Evolutionary conservation across 1,140 invertebrate species (phyloP), one percentile per base, ranked within the genome.

Genomic region (Drosophila murphyi): DNA sequence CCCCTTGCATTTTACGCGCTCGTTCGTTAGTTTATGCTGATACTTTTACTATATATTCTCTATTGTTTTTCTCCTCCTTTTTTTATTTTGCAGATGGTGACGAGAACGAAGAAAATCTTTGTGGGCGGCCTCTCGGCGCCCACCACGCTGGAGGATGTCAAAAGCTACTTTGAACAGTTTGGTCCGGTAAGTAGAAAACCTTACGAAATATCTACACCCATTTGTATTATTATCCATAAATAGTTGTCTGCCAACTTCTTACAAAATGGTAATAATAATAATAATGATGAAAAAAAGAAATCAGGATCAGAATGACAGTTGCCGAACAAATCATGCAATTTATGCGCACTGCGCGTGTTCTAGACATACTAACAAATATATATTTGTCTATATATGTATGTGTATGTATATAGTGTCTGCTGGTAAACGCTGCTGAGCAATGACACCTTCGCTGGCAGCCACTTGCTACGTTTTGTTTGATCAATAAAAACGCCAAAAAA

Each of bases 31-130:
- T 73, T 67, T 73, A 48, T 60, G 37, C 55, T 71, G 51, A 32
- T 71, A 62, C 47, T 62, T 47, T 37, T 35, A 8, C 45, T 51
- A 29, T 3, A 12, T 2, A 8, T 31, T 50, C 54, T 37, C 6
- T 34, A 20, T 20, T 34, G 12, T 39, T 43, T 43, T 39, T 48
- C 39, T 32, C 45, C 12, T 37, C 43, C 10, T 55, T n/a, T 52
- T 31, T 41, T 29, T 54, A 10, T 39, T 28, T 92, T 96, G 35
- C 95, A 99, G 98, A 99, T 99, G 98, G 98, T 99, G 93, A 99
- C 98, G 94, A 97, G 98, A 95, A 99, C 99, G 94, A 99, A 99
- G 96, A 99, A 99, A 95, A 99, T 99, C 95, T 99, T 99, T 94
- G 98, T 99, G 93, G 99, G 99, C 87, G 99, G 99, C 91, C 95